Evolutionary conservation across 2,113 vertebrate species (phyloP).

Genomic region (Phyllostomus hastatus): DNA sequence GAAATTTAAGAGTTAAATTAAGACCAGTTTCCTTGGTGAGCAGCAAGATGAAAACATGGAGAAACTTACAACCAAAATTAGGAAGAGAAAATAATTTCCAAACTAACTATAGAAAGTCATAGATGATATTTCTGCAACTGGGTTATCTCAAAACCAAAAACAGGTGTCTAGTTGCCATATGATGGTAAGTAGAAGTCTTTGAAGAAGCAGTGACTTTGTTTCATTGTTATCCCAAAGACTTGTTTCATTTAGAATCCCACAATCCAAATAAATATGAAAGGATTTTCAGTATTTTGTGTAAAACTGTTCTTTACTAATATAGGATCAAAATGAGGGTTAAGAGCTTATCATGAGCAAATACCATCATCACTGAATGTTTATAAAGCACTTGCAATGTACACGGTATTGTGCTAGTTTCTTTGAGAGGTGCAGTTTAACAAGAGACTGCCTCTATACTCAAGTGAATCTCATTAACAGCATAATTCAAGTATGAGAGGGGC

Average conservation of each 20-base stretch:
- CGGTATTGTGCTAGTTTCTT: background rate
- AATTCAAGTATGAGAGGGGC: slow-evolving; percentile 53
- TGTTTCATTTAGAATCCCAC: background rate
- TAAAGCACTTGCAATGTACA: slow-evolving; percentile 18
- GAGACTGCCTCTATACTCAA: background rate
- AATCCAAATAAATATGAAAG: background rate
- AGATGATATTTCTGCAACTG: background rate
- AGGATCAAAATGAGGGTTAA: slow-evolving; percentile 6
- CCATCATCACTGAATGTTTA: slow-evolving; percentile 14
- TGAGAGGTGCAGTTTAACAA: slow-evolving; percentile 37
- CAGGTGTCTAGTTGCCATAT: background rate
- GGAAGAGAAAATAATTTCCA: background rate
- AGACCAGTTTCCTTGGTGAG: background rate
- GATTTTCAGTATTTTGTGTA: background rate
- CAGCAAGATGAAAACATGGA: background rate
- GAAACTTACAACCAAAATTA: background rate
- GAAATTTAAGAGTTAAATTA: background rate
- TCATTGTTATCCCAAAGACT: background rate
- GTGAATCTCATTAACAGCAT: slow-evolving; percentile 47
- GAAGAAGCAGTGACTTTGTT: background rate
- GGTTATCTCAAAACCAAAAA: background rate
- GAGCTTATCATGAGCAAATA: background rate
- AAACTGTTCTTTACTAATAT: background rate
- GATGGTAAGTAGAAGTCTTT: background rate
- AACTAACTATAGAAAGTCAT: background rate